phyloP scores from a whole-genome alignment of 2,888 invertebrate species.

The Ophion ventricosus region DNA sequence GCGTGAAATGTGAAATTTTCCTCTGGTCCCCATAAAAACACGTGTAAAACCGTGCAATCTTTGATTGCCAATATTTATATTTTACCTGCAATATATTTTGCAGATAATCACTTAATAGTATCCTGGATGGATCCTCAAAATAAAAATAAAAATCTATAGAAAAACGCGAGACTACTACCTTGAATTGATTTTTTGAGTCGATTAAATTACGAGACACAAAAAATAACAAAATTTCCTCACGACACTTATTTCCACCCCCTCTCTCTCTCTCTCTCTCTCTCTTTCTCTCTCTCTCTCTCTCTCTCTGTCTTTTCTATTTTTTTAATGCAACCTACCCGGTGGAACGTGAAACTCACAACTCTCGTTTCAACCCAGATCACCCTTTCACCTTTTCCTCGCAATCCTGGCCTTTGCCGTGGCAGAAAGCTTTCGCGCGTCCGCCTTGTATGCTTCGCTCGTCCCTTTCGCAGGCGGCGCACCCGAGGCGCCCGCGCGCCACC shows the following conservation, averaged over 20 bases:
- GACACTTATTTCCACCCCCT: neutral
- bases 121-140: no score
- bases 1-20: no score
- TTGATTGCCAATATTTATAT: no score
- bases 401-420: slow-evolving; percentile 3
- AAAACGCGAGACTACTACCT: no score
- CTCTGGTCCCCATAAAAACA: no score
- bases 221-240: neutral
- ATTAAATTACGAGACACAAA: neutral
- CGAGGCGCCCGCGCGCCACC: slow-evolving; percentile 11
- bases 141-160: no score
- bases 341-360: slow-evolving; percentile 35
- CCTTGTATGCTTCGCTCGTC: slow-evolving; percentile 19
- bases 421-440: slow-evolving; percentile 38
- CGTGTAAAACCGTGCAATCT: no score
- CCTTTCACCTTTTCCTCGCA: slow-evolving; percentile 38
- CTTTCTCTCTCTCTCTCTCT: neutral
- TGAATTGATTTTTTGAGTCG: no score
- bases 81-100: no score
- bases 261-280: neutral
- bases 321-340: neutral
- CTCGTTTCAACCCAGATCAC: slow-evolving; percentile 49
- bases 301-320: neutral
- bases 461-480: slow-evolving; percentile 21
- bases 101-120: no score